phyloP scores from a whole-genome alignment of 2,113 vertebrate species.

The Eurystomus gularis region DNA sequence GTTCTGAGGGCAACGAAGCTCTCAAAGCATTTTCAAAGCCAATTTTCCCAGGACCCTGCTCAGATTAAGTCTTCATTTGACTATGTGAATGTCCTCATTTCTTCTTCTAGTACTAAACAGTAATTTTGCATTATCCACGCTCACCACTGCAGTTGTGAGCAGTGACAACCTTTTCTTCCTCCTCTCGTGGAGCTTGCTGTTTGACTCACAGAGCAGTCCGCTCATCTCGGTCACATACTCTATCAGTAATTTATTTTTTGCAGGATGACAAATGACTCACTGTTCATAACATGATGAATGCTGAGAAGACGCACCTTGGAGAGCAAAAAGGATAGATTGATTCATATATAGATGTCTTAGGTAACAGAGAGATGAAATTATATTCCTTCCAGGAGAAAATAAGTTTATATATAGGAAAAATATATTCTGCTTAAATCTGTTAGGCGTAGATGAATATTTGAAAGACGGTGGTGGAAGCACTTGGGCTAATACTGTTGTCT shows the following conservation, averaged over 20 bases:
- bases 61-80: not conserved
- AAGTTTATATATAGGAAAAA: not conserved
- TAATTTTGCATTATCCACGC: not conserved
- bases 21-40: not conserved
- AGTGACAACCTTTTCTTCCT: not conserved
- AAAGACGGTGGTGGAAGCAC: not conserved
- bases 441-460: not conserved
- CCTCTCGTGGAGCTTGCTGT: not conserved
- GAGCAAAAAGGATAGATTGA: not conserved
- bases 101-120: not conserved
- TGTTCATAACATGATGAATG: not conserved
- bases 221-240: not conserved
- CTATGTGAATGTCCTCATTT: not conserved
- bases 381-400: not conserved
- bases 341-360: not conserved
- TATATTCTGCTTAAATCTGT: not conserved
- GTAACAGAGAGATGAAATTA: not conserved
- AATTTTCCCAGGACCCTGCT: not conserved
- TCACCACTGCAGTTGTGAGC: not conserved
- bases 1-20: not conserved
- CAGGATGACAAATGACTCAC: not conserved
- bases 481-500: not conserved
- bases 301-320: not conserved
- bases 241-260: not conserved
- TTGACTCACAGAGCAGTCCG: not conserved